Conservation (phyloP, 2,888 invertebrate species). For the Parnassius orleans region DNA sequence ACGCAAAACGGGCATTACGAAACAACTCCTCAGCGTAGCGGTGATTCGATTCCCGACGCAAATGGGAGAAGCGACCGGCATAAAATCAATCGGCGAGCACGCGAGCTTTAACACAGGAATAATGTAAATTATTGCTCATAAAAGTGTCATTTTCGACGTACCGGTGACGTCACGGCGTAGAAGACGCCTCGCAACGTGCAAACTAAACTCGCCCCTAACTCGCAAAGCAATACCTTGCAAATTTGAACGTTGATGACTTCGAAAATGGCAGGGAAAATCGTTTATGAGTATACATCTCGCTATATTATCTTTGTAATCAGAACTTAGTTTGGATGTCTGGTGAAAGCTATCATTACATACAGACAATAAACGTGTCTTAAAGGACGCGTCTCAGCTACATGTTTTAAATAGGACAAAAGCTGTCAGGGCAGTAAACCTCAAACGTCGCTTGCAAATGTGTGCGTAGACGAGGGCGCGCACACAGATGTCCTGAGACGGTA, state of each 20-base stretch:
- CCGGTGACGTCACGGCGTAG: conserved; percentile 68
- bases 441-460: conserved; percentile 50
- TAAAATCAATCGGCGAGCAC: conserved; percentile 79
- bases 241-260: conserved; percentile 37
- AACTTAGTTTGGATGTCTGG: conserved; percentile 58
- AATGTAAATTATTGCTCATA: conserved; percentile 80
- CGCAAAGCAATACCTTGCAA: conserved; percentile 37
- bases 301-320: conserved; percentile 69
- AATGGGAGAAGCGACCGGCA: conserved; percentile 75
- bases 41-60: conserved; percentile 76
- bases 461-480: conserved; percentile 59
- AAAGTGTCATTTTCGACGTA: conserved; percentile 79
- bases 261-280: conserved; percentile 51
- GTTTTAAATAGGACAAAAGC: conserved; percentile 77
- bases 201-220: conserved; percentile 41
- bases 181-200: conserved; percentile 28
- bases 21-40: conserved; percentile 70
- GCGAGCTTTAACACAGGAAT: conserved; percentile 77
- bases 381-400: conserved; percentile 63
- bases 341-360: conserved; percentile 29
- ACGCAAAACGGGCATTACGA: conserved; percentile 75
- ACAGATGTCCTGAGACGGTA: conserved; percentile 70
- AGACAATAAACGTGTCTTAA: conserved; percentile 27
- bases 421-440: conserved; percentile 78
- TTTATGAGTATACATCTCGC: conserved; percentile 60